phyloP scores from a whole-genome alignment of 2,888 invertebrate species.

The Odontocerum albicorne region DNA sequence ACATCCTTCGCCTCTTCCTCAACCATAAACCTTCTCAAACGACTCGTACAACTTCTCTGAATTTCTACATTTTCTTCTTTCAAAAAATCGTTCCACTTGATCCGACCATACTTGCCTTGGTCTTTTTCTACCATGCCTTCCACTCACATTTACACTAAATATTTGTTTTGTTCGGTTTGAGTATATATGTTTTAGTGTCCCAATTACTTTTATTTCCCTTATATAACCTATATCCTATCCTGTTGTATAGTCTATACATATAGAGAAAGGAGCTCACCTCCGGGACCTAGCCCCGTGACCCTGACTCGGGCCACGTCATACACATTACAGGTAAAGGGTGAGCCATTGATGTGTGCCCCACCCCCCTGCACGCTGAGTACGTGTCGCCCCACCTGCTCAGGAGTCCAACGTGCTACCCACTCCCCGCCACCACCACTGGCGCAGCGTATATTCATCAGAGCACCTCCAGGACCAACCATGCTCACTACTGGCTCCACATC shows the following conservation, averaged over 20 bases:
- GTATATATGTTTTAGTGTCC: too few species aligned
- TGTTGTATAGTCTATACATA: background rate
- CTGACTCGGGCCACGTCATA: conserved; percentile 86
- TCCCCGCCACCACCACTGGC: conserved; percentile 63
- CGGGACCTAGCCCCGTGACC: conserved; percentile 64
- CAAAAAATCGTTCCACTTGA: too few species aligned
- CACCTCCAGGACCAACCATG: conserved; percentile 83
- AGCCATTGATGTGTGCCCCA: conserved; percentile 84
- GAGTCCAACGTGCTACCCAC: conserved; percentile 79
- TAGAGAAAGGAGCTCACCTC: conserved; percentile 42
- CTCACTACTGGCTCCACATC: conserved; percentile 70
- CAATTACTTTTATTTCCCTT: too few species aligned
- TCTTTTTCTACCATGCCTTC: too few species aligned
- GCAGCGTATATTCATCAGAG: conserved; percentile 73
- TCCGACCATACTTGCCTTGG: too few species aligned
- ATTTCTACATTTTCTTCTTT: too few species aligned
- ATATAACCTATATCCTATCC: background rate
- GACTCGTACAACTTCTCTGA: too few species aligned
- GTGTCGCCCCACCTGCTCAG: conserved; percentile 86
- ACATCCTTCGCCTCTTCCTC: too few species aligned
- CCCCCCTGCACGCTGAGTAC: conserved; percentile 80
- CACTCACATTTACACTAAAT: too few species aligned
- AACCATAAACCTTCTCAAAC: too few species aligned
- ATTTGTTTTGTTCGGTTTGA: too few species aligned
- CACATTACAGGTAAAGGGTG: conserved; percentile 92